These are phyloP conservation scores for Oscheius onirici DNA, from an alignment of 2,888 invertebrate genomes.

Conservation along the genomic window DNA sequence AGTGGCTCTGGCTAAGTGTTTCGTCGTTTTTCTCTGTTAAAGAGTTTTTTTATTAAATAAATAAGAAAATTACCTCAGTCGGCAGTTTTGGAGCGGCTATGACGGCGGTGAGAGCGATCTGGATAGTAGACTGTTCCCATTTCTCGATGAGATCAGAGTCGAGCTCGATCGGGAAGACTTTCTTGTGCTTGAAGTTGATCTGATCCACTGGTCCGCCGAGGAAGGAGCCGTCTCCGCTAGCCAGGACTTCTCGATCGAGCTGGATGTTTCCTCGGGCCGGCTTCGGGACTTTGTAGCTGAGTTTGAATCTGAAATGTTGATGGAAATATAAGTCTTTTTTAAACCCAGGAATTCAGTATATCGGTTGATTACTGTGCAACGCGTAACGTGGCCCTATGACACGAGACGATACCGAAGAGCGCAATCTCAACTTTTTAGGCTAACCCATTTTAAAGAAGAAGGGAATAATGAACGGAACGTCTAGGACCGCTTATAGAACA, in stretches of 20 bases:
- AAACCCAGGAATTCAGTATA: too few relatives aligned
- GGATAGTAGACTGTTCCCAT: constrained; percentile 4
- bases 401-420: too few relatives aligned
- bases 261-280: background rate
- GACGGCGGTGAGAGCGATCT: background rate
- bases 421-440: too few relatives aligned
- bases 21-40: constrained; percentile 19
- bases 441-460: too few relatives aligned
- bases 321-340: too few relatives aligned
- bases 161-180: constrained; percentile 21
- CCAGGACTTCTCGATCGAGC: constrained; percentile 24
- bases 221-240: background rate
- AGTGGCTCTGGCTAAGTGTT: constrained; percentile 43
- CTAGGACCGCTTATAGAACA: too few relatives aligned
- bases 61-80: background rate
- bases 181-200: constrained; percentile 47
- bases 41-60: background rate
- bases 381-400: too few relatives aligned
- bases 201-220: background rate
- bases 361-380: too few relatives aligned
- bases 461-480: too few relatives aligned
- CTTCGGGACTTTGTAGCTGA: constrained; percentile 20
- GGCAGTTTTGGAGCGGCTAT: background rate
- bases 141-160: constrained; percentile 8
- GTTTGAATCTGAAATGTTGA: constrained; percentile 22